A percentile compares a stretch with the other conserved stretches of the same genome.
phyloP scores from a whole-genome alignment of 1,140 invertebrate genomes.

The Drosophila rhopaloa region DNA sequence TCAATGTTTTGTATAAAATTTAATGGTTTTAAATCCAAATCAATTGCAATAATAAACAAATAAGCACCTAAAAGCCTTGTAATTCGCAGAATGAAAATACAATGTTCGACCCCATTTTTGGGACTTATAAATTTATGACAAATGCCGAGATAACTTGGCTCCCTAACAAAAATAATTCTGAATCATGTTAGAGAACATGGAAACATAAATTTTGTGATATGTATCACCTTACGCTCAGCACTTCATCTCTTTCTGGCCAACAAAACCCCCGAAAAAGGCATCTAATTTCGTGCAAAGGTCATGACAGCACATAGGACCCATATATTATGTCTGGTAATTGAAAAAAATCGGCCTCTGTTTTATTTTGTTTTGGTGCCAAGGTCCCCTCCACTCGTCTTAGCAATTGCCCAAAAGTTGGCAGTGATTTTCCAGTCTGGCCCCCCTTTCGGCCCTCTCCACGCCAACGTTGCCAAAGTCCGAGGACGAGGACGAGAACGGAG shows the following conservation, averaged over 20 bases:
- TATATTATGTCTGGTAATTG: slow-evolving; percentile 75
- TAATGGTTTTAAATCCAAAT: no score
- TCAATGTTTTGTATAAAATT: no score
- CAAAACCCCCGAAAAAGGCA: slow-evolving; percentile 14
- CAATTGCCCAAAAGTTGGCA: slow-evolving; percentile 62
- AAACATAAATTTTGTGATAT: slow-evolving; percentile 48
- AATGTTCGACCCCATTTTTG: slow-evolving; percentile 13
- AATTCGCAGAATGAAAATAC: slow-evolving; percentile 9
- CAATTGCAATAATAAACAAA: slow-evolving; percentile 1
- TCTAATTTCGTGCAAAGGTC: slow-evolving; percentile 66
- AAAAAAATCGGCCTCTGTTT: slow-evolving; percentile 61
- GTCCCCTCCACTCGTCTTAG: slow-evolving; percentile 28
- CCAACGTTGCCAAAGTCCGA: slow-evolving; percentile 41
- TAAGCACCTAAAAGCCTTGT: slow-evolving; percentile 1
- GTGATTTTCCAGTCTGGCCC: slow-evolving; percentile 56
- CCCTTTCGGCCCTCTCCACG: slow-evolving; percentile 14
- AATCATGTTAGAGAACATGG: slow-evolving; percentile 15
- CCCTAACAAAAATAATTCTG: slow-evolving; percentile 8
- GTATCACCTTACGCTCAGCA: slow-evolving; percentile 38
- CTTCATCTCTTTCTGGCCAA: slow-evolving; percentile 14
- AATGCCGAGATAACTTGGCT: slow-evolving; percentile 26
- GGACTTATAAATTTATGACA: slow-evolving; percentile 16
- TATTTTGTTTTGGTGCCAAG: slow-evolving; percentile 52
- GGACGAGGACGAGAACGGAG: background rate
- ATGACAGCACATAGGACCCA: slow-evolving; percentile 62